These are phyloP conservation scores for Solen grandis DNA, from an alignment of 1,140 invertebrate species.

Conservation along the genomic window DNA sequence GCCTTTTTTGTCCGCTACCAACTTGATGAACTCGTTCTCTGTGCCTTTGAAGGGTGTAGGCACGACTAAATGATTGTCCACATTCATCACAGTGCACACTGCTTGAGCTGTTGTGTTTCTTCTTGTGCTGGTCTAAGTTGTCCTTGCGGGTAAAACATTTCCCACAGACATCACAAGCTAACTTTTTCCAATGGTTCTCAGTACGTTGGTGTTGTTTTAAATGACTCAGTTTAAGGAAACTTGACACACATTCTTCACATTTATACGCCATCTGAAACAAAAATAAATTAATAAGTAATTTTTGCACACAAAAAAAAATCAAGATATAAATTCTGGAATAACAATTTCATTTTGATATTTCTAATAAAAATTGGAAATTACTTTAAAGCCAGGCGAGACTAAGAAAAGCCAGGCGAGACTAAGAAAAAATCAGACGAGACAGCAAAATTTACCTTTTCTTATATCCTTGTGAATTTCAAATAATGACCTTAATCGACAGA, in stretches of 20 bases:
- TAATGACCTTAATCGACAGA: too few species aligned
- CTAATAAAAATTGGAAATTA: background rate
- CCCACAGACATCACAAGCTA: slow-evolving; percentile 8
- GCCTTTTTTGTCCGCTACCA: background rate
- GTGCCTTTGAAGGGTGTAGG: background rate
- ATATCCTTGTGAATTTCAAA: background rate
- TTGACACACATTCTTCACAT: slow-evolving; percentile 26
- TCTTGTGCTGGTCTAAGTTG: slow-evolving; percentile 9
- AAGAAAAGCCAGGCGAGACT: background rate
- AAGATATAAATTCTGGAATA: background rate
- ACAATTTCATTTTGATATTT: background rate
- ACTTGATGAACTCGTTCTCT: background rate
- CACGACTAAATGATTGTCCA: background rate
- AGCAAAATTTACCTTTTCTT: too few species aligned
- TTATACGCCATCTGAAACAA: background rate
- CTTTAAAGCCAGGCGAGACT: background rate
- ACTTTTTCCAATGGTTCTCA: slow-evolving; percentile 23
- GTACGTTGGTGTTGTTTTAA: slow-evolving; percentile 4
- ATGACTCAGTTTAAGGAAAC: slow-evolving; percentile 25
- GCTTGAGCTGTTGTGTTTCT: slow-evolving; percentile 2
- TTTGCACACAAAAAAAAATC: background rate
- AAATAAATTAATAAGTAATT: background rate
- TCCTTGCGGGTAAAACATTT: slow-evolving; percentile 15
- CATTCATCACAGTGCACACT: slow-evolving; percentile 16
- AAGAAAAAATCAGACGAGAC: too few species aligned